These are phyloP conservation scores for Drosophila neutralis DNA, from an alignment of 2,888 invertebrate species.

Conservation along the genomic window DNA sequence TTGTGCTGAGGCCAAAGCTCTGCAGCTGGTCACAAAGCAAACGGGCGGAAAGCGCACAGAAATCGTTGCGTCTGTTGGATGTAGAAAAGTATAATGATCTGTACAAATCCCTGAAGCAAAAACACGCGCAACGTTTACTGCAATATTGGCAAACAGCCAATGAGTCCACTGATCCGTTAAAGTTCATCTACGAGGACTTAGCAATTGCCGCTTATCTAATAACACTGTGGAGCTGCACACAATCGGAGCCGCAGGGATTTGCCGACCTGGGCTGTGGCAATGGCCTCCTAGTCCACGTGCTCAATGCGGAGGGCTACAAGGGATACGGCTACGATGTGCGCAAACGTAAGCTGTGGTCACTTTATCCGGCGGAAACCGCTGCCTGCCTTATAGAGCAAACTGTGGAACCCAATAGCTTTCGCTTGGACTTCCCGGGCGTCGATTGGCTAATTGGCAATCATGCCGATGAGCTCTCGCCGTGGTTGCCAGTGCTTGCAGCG, in stretches of 20 bases:
- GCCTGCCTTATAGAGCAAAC: constrained; percentile 85
- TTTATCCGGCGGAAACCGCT: constrained; percentile 88
- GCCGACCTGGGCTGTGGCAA: constrained; percentile 99
- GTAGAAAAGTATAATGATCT: constrained; percentile 89
- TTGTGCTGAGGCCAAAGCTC: constrained; percentile 86
- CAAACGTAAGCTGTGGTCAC: constrained; percentile 94
- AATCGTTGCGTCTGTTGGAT: constrained; percentile 89
- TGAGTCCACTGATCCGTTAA: constrained; percentile 96
- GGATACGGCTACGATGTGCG: constrained; percentile 95
- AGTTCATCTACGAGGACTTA: constrained; percentile 98
- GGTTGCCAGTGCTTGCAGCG: constrained; percentile 97
- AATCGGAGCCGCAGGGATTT: constrained; percentile 87
- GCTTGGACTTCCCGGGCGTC: constrained; percentile 87
- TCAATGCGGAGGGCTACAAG: constrained; percentile 92
- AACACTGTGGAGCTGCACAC: constrained; percentile 89
- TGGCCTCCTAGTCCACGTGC: constrained; percentile 95
- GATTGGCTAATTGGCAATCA: constrained; percentile 99
- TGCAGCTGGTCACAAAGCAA: constrained; percentile 74
- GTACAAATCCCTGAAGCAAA: constrained; percentile 91
- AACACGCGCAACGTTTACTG: constrained; percentile 91
- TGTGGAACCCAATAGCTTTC: constrained; percentile 86
- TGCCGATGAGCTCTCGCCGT: constrained; percentile 99
- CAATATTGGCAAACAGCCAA: constrained; percentile 95
- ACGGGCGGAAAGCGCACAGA: constrained; percentile 18
- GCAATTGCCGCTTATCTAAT: constrained; percentile 96